Conservation (phyloP, 2,113 vertebrate species). For the Saccopteryx bilineata region DNA sequence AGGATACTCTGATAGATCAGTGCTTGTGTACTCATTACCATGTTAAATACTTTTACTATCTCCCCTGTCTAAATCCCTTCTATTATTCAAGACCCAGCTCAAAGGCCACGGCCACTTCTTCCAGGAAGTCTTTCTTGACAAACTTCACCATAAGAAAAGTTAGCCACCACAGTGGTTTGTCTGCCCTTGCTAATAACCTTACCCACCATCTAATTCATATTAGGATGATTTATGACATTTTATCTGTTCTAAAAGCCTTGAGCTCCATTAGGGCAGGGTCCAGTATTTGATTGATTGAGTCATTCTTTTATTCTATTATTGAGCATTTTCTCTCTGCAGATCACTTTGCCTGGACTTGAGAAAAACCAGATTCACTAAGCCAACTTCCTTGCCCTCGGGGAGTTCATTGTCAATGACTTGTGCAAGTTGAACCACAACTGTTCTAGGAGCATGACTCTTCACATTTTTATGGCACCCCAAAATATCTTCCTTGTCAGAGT, state of each 20-base stretch:
- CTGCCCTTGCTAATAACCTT: not conserved
- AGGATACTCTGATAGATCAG: not conserved
- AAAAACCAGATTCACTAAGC: constrained; percentile 32
- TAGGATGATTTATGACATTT: constrained; percentile 76
- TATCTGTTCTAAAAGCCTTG: constrained; percentile 61
- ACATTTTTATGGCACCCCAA: not conserved
- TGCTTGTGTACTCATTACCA: not conserved
- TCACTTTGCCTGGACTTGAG: constrained; percentile 12
- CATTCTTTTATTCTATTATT: constrained; percentile 62
- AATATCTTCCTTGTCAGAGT: constrained; percentile 32
- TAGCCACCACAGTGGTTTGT: not conserved
- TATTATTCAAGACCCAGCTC: constrained; percentile 36
- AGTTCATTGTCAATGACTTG: not conserved
- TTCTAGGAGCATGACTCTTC: not conserved
- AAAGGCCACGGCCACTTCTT: not conserved
- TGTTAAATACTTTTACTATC: not conserved
- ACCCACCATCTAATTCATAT: constrained; percentile 47
- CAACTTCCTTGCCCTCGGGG: not conserved
- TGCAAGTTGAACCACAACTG: not conserved
- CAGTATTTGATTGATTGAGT: constrained; percentile 51
- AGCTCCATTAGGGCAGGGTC: constrained; percentile 60
- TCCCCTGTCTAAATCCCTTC: constrained; percentile 13
- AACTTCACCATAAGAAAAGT: constrained; percentile 1
- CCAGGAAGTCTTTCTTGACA: constrained; percentile 41
- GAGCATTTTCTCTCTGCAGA: constrained; percentile 17